phyloP scores from a whole-genome alignment of 53 echinoderm and acorn worm genomes.

The Holothuria scabra region DNA sequence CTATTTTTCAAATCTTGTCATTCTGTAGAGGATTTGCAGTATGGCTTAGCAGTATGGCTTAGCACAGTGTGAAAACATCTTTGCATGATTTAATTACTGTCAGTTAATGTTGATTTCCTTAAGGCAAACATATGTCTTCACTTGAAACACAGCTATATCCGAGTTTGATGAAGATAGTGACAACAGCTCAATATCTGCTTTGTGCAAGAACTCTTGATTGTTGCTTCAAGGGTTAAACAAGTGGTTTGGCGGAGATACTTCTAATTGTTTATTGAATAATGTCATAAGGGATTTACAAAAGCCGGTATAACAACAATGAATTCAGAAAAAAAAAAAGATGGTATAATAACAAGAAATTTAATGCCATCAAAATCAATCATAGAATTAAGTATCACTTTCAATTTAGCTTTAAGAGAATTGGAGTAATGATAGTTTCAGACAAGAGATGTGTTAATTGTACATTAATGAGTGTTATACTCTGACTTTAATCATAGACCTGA shows the following conservation, averaged over 20 bases:
- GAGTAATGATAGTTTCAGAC: no score
- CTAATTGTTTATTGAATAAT: constrained; percentile 37
- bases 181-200: constrained; percentile 41
- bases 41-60: no score
- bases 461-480: no score
- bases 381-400: no score
- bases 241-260: background rate
- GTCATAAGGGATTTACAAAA: constrained; percentile 10
- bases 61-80: constrained; percentile 10
- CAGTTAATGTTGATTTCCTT: constrained; percentile 37
- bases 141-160: constrained; percentile 5
- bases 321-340: no score
- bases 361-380: no score
- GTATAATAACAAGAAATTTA: no score
- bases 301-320: no score
- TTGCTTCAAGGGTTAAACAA: constrained; percentile 15
- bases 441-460: no score
- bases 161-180: constrained; percentile 17
- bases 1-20: background rate
- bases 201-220: constrained; percentile 1
- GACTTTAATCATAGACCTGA: no score
- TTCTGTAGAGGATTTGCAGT: background rate
- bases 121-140: constrained; percentile 35
- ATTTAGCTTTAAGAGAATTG: no score
- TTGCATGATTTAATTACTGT: constrained; percentile 30